These are phyloP conservation scores for Sphaeridia pumilis DNA, from an alignment of 2,888 invertebrate species.

Conservation along the genomic window DNA sequence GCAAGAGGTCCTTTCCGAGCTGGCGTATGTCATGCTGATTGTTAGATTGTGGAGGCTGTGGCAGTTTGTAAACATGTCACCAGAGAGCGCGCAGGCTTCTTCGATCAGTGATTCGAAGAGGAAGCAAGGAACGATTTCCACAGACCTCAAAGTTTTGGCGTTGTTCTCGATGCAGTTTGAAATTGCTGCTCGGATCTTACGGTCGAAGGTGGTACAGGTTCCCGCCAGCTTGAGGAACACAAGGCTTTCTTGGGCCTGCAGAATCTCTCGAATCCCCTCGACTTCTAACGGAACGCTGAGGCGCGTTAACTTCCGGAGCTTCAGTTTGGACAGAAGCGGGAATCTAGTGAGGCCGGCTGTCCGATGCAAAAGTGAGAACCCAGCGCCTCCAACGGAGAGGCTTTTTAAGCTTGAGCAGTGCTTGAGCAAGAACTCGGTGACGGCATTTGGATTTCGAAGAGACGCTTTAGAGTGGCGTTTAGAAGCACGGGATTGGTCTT, in stretches of 20 bases:
- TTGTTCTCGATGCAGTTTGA: constrained; percentile 4
- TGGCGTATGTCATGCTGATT: constrained; percentile 3
- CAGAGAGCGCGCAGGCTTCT: background rate
- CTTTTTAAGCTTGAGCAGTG: background rate
- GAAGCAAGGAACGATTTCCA: constrained; percentile 10
- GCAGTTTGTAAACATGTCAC: constrained; percentile 4
- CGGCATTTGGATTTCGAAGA: background rate
- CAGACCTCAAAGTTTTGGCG: background rate
- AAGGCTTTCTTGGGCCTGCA: background rate
- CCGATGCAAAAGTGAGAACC: constrained; percentile 8
- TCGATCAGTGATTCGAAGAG: background rate
- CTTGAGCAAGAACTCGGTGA: constrained; percentile 1
- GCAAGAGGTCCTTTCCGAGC: background rate
- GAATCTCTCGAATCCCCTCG: background rate
- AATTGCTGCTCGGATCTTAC: background rate
- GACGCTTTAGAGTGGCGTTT: background rate
- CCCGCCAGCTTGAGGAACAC: too few species aligned
- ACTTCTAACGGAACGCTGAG: background rate
- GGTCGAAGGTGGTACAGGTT: constrained; percentile 1
- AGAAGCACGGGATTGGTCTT: background rate
- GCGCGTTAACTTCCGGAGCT: background rate
- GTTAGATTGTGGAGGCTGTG: constrained; percentile 1
- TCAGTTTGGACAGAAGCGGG: background rate
- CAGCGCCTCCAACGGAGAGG: constrained; percentile 9
- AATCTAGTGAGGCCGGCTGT: background rate